Evolutionary conservation across 2,113 vertebrate species (phyloP).

Genomic region (Pavo muticus): DNA sequence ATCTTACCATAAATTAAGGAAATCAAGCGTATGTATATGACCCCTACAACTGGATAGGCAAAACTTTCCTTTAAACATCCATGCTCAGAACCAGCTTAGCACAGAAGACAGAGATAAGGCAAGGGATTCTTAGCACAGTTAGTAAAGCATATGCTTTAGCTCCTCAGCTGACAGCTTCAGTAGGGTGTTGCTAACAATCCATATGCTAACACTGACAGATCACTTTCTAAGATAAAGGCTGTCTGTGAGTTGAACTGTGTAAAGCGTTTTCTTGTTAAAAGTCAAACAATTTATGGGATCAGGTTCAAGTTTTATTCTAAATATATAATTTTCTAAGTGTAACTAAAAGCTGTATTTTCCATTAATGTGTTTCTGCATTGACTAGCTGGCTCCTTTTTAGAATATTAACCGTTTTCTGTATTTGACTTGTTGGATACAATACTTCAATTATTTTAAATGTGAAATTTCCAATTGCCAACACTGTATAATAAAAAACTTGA

Average conservation of each 20-base stretch:
- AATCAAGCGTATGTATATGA: not conserved
- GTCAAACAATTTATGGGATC: conserved; percentile 54
- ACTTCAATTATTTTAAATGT: conserved; percentile 76
- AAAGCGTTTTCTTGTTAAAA: conserved; percentile 81
- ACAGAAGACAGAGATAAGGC: not conserved
- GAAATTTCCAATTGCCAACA: conserved; percentile 73
- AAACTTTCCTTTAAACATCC: not conserved
- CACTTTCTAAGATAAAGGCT: conserved; percentile 76
- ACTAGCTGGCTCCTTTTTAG: conserved; percentile 79
- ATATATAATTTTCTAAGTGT: conserved; percentile 83
- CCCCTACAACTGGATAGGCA: not conserved
- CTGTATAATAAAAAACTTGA: conserved; percentile 72
- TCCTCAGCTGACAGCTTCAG: not conserved
- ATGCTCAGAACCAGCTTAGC: not conserved
- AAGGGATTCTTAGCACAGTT: not conserved
- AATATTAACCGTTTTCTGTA: conserved; percentile 86
- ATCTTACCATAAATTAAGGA: not conserved
- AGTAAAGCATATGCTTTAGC: not conserved
- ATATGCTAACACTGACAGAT: conserved; percentile 83
- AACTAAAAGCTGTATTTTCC: conserved; percentile 86
- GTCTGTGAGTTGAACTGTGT: conserved; percentile 79
- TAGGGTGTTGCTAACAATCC: not conserved
- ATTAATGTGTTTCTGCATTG: conserved; percentile 83
- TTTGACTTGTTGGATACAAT: conserved; percentile 89
- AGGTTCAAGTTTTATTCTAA: conserved; percentile 79